Evolutionary conservation across 2,113 vertebrate species (phyloP).

Genomic region (Gallinago media): DNA sequence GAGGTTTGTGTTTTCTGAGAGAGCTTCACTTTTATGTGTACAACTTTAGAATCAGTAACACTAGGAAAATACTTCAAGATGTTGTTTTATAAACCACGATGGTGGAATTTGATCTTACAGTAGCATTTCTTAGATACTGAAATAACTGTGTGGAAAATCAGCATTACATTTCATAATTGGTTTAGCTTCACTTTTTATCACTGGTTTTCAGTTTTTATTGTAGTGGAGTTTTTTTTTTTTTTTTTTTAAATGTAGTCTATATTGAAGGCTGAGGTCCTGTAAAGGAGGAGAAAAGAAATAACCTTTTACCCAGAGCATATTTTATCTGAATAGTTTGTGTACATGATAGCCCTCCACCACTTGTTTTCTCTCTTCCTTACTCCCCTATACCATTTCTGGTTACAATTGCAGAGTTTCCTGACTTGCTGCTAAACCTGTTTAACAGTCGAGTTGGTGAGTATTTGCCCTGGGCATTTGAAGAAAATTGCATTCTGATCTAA

Average conservation of each 20-base stretch:
- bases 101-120: background rate
- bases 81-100: background rate
- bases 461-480: background rate
- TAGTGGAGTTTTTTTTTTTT: background rate
- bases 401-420: background rate
- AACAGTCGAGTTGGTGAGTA: conserved; percentile 3
- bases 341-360: rapidly evolving
- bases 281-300: background rate
- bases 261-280: background rate
- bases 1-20: background rate
- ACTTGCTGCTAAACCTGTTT: conserved; percentile 26
- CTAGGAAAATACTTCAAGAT: background rate
- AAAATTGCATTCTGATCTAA: conserved; percentile 41
- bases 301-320: background rate
- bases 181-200: background rate
- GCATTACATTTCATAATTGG: background rate
- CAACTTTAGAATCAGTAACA: background rate
- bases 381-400: background rate
- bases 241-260: background rate
- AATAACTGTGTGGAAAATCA: background rate
- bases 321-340: background rate
- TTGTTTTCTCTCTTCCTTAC: background rate
- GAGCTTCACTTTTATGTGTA: background rate
- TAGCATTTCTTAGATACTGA: background rate
- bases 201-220: background rate